Evolutionary conservation across 2,797 vertebrate genomes (phyloP).

Genomic region (Borostomias antarcticus): DNA sequence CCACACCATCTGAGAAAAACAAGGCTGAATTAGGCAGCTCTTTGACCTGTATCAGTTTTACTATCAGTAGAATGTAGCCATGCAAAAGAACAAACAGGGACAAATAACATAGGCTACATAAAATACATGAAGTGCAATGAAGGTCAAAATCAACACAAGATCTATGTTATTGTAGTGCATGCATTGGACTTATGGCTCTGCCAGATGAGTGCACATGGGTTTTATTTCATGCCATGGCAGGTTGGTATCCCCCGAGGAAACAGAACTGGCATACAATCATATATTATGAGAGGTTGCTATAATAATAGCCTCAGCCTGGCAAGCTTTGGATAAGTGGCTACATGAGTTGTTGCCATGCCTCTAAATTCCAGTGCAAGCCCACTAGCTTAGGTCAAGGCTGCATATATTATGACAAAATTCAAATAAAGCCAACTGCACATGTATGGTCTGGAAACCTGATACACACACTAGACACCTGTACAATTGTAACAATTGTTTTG

Average conservation of each 20-base stretch:
- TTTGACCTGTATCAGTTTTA: conserved; percentile 6
- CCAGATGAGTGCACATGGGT: no score
- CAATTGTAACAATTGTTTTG: neutral
- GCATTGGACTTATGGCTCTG: no score
- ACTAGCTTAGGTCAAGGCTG: no score
- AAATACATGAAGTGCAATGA: neutral
- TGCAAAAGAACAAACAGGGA: neutral
- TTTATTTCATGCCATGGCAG: no score
- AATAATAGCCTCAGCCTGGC: neutral
- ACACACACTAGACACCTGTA: no score
- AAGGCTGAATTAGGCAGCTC: neutral
- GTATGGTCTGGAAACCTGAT: no score
- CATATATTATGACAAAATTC: no score
- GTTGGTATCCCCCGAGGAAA: neutral
- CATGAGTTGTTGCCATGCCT: conserved; percentile 20
- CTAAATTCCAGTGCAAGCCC: conserved; percentile 5
- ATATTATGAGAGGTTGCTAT: conserved; percentile 3
- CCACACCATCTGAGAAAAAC: conserved; percentile 21
- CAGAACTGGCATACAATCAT: neutral
- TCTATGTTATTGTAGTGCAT: no score
- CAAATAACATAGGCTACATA: neutral
- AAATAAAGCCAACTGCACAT: no score
- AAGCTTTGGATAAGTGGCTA: neutral
- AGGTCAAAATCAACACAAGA: neutral
- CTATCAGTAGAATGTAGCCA: conserved; percentile 1